These are phyloP conservation scores for Samia ricini DNA, from an alignment of 1,140 invertebrate genomes.

Conservation along the genomic window DNA sequence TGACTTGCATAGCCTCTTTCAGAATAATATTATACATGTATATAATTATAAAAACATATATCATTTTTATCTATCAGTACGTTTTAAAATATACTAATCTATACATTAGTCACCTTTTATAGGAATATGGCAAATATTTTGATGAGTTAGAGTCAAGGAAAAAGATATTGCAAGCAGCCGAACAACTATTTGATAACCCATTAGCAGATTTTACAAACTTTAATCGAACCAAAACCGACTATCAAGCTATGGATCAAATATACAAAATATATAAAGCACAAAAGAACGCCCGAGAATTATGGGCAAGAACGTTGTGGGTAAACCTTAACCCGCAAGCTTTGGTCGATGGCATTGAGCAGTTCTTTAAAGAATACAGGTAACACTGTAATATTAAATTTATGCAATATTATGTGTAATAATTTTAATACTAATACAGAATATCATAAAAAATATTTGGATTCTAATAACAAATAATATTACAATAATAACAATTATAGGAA, in stretches of 20 bases:
- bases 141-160: constrained; percentile 82
- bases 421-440: no score
- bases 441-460: no score
- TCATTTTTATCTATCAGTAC: not conserved
- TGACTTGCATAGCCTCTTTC: no score
- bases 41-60: no score
- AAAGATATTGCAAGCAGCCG: constrained; percentile 84
- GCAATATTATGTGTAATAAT: no score
- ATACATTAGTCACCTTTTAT: constrained; percentile 3
- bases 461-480: not conserved
- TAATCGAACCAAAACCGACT: constrained; percentile 84
- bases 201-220: constrained; percentile 89
- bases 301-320: constrained; percentile 92
- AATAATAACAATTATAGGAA: constrained; percentile 52
- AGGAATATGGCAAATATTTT: constrained; percentile 84
- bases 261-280: constrained; percentile 90
- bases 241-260: constrained; percentile 84
- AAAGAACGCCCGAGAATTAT: constrained; percentile 85
- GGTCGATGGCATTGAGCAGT: constrained; percentile 91
- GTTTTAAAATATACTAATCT: not conserved
- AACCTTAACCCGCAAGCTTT: constrained; percentile 90
- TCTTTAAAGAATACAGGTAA: constrained; percentile 86
- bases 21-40: no score
- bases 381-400: not conserved
- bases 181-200: constrained; percentile 91